These are phyloP conservation scores for Zalophus californianus DNA, from an alignment of 2,797 vertebrate species.

Conservation along the genomic window DNA sequence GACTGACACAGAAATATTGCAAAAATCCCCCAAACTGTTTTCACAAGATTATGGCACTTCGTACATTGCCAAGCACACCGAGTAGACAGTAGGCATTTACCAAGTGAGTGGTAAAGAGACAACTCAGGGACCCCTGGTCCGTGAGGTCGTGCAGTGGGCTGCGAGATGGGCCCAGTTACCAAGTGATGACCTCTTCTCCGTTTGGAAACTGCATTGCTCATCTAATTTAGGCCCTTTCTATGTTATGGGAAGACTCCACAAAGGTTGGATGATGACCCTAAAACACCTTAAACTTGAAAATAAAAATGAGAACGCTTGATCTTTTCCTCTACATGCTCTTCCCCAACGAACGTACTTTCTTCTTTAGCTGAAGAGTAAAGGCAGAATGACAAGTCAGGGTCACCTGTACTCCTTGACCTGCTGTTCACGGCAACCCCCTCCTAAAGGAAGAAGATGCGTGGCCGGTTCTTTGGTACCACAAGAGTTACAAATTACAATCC, in stretches of 20 bases:
- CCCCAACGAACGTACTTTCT: not conserved
- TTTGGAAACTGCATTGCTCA: not conserved
- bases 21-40: not conserved
- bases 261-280: not conserved
- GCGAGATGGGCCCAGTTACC: not conserved
- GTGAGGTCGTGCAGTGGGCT: not conserved
- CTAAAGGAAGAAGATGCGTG: not conserved
- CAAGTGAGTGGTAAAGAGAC: not conserved
- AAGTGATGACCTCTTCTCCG: not conserved
- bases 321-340: not conserved
- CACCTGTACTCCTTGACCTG: not conserved
- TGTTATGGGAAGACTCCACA: not conserved
- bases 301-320: not conserved
- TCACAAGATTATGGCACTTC: no score
- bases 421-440: not conserved
- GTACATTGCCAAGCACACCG: not conserved
- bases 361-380: not conserved
- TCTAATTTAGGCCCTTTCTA: not conserved
- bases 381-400: not conserved
- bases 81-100: not conserved
- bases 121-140: not conserved
- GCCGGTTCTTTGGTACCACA: not conserved
- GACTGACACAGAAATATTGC: not conserved
- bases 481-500: not conserved
- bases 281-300: conserved; percentile 2